Conservation (phyloP, 2,888 invertebrate species). For the Liopterus haemorrhoidalis region DNA sequence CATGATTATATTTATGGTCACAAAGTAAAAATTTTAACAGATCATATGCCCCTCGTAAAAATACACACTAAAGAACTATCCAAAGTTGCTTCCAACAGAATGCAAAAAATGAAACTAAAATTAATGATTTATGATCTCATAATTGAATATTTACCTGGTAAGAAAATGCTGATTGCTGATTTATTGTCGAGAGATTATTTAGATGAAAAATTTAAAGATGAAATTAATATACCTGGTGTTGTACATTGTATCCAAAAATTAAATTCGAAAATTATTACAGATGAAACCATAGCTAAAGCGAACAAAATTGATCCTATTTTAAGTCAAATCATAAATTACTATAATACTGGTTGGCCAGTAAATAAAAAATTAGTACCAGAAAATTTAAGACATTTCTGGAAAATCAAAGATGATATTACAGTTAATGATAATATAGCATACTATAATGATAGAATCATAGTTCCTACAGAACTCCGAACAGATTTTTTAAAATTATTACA, state of each 20-base stretch:
- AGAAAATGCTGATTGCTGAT: constrained; percentile 29
- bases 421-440: constrained; percentile 25
- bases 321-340: constrained; percentile 24
- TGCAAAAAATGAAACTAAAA: constrained; percentile 27
- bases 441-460: no score
- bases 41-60: constrained; percentile 28
- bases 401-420: constrained; percentile 7
- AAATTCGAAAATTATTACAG: constrained; percentile 24
- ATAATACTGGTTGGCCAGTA: constrained; percentile 29
- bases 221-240: constrained; percentile 29
- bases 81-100: constrained; percentile 24
- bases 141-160: constrained; percentile 27
- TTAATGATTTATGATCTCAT: constrained; percentile 26
- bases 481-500: no score
- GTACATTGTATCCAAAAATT: constrained; percentile 25
- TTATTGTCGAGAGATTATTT: constrained; percentile 26
- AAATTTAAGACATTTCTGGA: no score
- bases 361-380: constrained; percentile 6
- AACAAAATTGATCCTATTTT: constrained; percentile 23
- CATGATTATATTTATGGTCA: constrained; percentile 27
- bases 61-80: constrained; percentile 29
- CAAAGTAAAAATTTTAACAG: constrained; percentile 26
- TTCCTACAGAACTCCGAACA: no score
- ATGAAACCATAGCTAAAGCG: constrained; percentile 19
- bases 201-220: constrained; percentile 17